A percentile compares a stretch with the other conserved stretches of the same genome.
Evolutionary conservation across 2,797 vertebrate genomes (phyloP).

Genomic region (Lithobates sylvaticus): DNA sequence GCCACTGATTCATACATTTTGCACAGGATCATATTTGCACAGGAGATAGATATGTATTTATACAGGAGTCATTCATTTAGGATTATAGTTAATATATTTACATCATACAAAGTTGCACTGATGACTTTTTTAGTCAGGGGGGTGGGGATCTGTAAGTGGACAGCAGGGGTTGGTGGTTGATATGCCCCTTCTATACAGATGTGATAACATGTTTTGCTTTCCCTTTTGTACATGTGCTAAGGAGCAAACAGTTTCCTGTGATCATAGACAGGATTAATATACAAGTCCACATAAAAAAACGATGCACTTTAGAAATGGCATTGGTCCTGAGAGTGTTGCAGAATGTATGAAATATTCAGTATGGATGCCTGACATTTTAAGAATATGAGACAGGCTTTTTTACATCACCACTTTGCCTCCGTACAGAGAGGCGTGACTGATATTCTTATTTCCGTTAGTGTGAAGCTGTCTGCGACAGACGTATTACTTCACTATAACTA

Average conservation of each 20-base stretch:
- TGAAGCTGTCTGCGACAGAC: background rate
- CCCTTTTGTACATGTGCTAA: background rate
- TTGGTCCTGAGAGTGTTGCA: background rate
- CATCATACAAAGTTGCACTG: too few relatives aligned
- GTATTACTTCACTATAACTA: background rate
- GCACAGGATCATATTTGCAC: too few relatives aligned
- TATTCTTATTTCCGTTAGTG: background rate
- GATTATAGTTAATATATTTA: too few relatives aligned
- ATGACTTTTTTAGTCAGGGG: too few relatives aligned
- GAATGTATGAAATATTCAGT: too few relatives aligned
- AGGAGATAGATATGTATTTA: too few relatives aligned
- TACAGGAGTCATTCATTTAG: too few relatives aligned
- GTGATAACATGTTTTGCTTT: background rate
- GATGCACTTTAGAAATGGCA: background rate
- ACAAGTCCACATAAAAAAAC: background rate
- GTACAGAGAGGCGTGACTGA: background rate
- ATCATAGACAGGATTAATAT: background rate
- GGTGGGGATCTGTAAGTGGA: too few relatives aligned
- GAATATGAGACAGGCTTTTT: background rate
- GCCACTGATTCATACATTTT: too few relatives aligned
- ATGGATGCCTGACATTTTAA: background rate
- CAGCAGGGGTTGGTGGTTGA: too few relatives aligned
- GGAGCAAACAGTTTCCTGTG: background rate
- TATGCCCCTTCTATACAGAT: too few relatives aligned
- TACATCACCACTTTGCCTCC: background rate